A percentile compares a stretch with the other conserved stretches of the same genome.
Evolutionary conservation across 2,797 vertebrate genomes (phyloP).

Genomic region (Hypotaenidia okinawae): DNA sequence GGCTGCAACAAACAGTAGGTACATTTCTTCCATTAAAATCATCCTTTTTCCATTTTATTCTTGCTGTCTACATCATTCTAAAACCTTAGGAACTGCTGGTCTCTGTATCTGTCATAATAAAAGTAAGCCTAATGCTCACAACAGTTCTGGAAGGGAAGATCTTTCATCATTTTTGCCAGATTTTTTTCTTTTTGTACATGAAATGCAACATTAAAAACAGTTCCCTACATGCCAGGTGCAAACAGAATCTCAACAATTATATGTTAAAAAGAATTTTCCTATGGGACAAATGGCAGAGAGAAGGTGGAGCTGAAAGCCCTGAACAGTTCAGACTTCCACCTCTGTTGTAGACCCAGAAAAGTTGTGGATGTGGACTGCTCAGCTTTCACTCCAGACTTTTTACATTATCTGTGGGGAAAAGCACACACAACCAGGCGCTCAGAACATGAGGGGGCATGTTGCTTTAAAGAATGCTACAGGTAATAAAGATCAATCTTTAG

Average conservation of each 20-base stretch:
- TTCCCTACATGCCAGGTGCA: neutral
- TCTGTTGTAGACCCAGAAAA: neutral
- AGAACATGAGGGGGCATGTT: neutral
- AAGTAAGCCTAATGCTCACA: slow-evolving; percentile 4
- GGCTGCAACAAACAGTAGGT: neutral
- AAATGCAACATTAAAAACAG: neutral
- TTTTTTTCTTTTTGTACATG: neutral
- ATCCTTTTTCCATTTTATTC: neutral
- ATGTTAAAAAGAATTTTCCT: neutral
- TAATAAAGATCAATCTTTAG: neutral
- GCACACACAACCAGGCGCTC: neutral
- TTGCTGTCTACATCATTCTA: neutral
- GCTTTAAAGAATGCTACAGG: neutral
- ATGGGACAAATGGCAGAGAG: neutral
- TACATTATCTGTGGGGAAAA: neutral
- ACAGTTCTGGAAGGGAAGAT: neutral
- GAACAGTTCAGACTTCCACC: neutral
- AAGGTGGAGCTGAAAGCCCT: neutral
- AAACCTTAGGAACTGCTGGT: neutral
- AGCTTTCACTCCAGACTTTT: neutral
- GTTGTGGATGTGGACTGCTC: neutral
- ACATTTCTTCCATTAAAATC: neutral
- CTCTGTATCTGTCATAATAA: neutral
- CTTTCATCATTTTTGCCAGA: neutral
- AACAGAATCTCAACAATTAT: neutral